These are phyloP conservation scores for Drosophila mercatorum DNA, from an alignment of 2,888 invertebrate genomes.

Conservation along the genomic window DNA sequence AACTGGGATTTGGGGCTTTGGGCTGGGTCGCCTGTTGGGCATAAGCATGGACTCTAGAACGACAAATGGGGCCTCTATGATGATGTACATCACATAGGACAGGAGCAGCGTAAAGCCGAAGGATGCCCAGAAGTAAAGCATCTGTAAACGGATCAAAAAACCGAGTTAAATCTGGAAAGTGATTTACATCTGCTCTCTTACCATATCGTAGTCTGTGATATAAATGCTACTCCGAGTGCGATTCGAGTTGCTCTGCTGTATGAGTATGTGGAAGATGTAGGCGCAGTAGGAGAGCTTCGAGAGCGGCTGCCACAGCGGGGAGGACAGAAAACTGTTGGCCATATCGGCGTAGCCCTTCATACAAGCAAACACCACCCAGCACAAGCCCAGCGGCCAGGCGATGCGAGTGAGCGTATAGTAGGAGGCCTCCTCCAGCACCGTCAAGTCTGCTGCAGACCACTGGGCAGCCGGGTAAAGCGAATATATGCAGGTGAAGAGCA, in stretches of 20 bases:
- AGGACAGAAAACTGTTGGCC: slow-evolving; percentile 72
- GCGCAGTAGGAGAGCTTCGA: slow-evolving; percentile 74
- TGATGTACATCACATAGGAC: slow-evolving; percentile 37
- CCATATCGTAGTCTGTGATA: neutral
- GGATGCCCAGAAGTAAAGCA: slow-evolving; percentile 4
- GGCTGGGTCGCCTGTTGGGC: slow-evolving; percentile 1
- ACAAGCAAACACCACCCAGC: slow-evolving; percentile 76
- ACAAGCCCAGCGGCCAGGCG: slow-evolving; percentile 75
- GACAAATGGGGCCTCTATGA: slow-evolving; percentile 50
- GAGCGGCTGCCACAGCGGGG: slow-evolving; percentile 77
- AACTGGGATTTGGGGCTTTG: neutral
- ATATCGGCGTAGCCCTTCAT: slow-evolving; percentile 74
- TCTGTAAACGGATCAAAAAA: neutral
- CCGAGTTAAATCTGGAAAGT: neutral
- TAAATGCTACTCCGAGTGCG: neutral
- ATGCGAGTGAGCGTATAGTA: slow-evolving; percentile 75
- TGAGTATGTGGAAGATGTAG: slow-evolving; percentile 74
- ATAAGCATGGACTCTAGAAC: slow-evolving; percentile 33
- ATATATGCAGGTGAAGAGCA: slow-evolving; percentile 68
- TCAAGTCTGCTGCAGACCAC: slow-evolving; percentile 30
- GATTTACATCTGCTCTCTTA: neutral
- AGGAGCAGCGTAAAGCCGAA: slow-evolving; percentile 43
- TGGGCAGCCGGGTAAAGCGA: slow-evolving; percentile 56
- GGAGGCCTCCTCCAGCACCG: slow-evolving; percentile 63
- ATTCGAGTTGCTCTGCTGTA: slow-evolving; percentile 53